Evolutionary conservation across 2,888 invertebrate genomes (phyloP).

Genomic region (Tortricodes alternella): DNA sequence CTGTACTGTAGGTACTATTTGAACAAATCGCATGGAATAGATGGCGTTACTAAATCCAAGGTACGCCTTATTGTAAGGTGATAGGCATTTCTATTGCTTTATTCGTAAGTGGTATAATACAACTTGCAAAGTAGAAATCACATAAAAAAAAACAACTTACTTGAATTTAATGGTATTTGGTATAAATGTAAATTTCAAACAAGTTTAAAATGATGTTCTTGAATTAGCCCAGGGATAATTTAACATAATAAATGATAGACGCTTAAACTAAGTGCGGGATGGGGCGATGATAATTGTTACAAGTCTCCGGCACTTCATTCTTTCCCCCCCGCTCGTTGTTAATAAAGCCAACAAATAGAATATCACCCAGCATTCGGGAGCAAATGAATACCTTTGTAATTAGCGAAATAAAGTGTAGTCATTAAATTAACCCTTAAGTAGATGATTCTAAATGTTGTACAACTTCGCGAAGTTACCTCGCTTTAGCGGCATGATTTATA

Average conservation of each 20-base stretch:
- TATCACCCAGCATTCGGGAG: conserved; percentile 37
- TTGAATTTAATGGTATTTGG: too few relatives aligned
- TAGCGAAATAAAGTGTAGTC: conserved; percentile 59
- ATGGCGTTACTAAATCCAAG: too few relatives aligned
- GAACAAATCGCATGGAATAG: too few relatives aligned
- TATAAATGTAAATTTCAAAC: too few relatives aligned
- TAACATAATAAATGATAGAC: not conserved
- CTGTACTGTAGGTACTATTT: too few relatives aligned
- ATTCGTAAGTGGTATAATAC: too few relatives aligned
- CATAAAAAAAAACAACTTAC: not conserved
- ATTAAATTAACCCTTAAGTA: conserved; percentile 68
- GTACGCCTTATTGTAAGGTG: too few relatives aligned
- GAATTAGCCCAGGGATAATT: not conserved
- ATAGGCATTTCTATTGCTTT: too few relatives aligned
- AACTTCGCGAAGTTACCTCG: conserved; percentile 68
- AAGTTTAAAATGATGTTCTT: too few relatives aligned
- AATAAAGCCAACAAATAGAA: conserved; percentile 31
- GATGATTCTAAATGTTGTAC: conserved; percentile 70
- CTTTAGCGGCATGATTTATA: conserved; percentile 76
- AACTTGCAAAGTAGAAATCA: too few relatives aligned
- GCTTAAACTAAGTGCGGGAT: not conserved
- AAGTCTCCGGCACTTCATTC: conserved; percentile 20
- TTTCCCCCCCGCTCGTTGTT: conserved; percentile 21
- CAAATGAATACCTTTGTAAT: conserved; percentile 56
- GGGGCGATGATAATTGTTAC: conserved; percentile 20